These are phyloP conservation scores for Gouania willdenowi DNA, from an alignment of 2,797 vertebrate genomes.

Conservation along the genomic window DNA sequence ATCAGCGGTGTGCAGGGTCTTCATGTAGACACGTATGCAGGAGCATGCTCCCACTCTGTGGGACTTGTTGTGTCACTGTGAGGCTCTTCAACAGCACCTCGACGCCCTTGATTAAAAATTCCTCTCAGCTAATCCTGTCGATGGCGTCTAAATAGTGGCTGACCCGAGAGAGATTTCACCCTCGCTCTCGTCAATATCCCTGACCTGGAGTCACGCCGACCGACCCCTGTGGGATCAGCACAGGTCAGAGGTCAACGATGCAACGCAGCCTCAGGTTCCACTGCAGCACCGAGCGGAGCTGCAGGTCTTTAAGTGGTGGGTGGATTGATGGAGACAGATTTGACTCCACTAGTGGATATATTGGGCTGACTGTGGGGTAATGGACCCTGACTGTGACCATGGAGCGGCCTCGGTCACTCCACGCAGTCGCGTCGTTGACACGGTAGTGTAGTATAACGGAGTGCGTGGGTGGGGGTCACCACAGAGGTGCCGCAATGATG, in stretches of 20 bases:
- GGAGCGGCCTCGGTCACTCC: slow-evolving; percentile 31
- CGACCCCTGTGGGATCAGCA: slow-evolving; percentile 9
- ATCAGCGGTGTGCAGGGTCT: too few relatives aligned
- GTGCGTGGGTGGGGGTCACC: not conserved
- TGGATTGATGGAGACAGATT: slow-evolving; percentile 46
- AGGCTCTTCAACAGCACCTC: not conserved
- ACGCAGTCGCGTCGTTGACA: slow-evolving; percentile 26
- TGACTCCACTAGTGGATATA: slow-evolving; percentile 49
- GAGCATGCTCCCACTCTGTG: too few relatives aligned
- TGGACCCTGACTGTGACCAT: slow-evolving; percentile 50
- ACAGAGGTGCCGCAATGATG: not conserved
- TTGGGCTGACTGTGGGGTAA: slow-evolving; percentile 38
- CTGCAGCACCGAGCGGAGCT: slow-evolving; percentile 7
- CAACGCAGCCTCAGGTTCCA: slow-evolving; percentile 39
- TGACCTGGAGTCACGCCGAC: slow-evolving; percentile 6
- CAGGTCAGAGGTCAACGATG: slow-evolving; percentile 30
- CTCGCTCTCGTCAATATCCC: slow-evolving; percentile 40
- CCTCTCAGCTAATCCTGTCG: slow-evolving; percentile 16
- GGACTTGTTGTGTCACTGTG: too few relatives aligned
- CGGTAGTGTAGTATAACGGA: not conserved
- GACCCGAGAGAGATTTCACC: slow-evolving; percentile 30
- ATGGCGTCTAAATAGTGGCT: slow-evolving; percentile 5
- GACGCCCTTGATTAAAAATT: slow-evolving; percentile 14
- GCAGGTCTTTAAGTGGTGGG: slow-evolving; percentile 11
- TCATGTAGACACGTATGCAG: too few relatives aligned